These are phyloP conservation scores for Marcusenius ussheri DNA, from an alignment of 2,113 vertebrate genomes.

Conservation along the genomic window DNA sequence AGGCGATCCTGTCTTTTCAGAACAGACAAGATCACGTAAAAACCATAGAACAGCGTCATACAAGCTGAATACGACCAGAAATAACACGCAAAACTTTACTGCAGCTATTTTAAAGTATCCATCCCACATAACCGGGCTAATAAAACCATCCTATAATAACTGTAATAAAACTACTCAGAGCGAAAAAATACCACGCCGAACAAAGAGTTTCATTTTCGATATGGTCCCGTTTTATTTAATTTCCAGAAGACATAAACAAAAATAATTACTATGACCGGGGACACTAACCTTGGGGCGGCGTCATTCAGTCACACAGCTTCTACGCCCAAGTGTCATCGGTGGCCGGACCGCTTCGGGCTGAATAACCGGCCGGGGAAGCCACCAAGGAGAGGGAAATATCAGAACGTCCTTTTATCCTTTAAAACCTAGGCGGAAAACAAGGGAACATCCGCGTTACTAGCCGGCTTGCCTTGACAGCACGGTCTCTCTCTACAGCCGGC, in stretches of 20 bases:
- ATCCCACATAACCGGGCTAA: neutral
- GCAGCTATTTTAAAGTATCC: neutral
- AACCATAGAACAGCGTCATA: neutral
- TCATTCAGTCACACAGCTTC: slow-evolving; percentile 22
- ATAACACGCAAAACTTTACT: neutral
- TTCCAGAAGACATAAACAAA: neutral
- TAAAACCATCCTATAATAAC: neutral
- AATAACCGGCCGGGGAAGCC: neutral
- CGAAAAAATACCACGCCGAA: neutral
- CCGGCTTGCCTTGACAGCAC: neutral
- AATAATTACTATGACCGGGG: neutral
- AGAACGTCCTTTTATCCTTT: neutral
- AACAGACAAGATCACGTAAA: neutral
- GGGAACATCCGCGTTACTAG: neutral
- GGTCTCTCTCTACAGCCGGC: neutral
- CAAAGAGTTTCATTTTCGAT: neutral
- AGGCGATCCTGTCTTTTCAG: neutral
- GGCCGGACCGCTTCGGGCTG: neutral
- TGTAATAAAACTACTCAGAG: neutral
- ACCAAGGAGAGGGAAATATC: neutral
- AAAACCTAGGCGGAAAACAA: neutral
- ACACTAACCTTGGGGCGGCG: slow-evolving; percentile 26
- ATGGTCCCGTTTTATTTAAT: neutral
- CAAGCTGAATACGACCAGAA: neutral
- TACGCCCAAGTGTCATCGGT: neutral